Evolutionary conservation across 2,888 invertebrate genomes (phyloP), one percentile per base, ranked within the genome.

Genomic region (Diaprepes abbreviatus): DNA sequence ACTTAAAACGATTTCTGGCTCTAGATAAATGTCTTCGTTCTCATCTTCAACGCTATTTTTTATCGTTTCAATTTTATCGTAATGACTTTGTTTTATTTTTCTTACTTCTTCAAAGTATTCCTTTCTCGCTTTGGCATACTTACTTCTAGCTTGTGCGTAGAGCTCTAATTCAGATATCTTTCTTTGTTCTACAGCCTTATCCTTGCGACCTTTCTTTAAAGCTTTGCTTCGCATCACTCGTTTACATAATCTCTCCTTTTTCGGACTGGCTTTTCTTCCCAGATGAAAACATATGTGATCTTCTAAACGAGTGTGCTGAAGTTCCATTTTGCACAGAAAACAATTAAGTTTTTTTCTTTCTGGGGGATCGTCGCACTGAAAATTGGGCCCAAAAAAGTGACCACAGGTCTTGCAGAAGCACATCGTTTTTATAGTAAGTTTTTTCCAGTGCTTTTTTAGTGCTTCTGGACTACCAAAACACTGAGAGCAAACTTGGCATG

Each of bases 261-360:
- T 24, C 1, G 45, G 24, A 12, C 19, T 14, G 19, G 28, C 9
- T 16, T 7, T 28, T 28, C 28, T 50, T 24, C 24, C 45, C 7
- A 45, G 12, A n/a, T 50, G 62, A 24, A 50, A 62, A 35, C 62
- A 62, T 21, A 45, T 62, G 16, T 62, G 48, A 35, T 45, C 83
- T 81, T 52, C 82, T 78, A 28, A 1, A 4, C 40, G 1, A 10
- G 12, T 21, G 19, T 7, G 40, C 14, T 16, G 3, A 2, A 57
- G 40, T 16, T 16, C 57, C 3, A 38, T 38, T 28, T 36, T 57
- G 28, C 57, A 57, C 1, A 40, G 3, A 24, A 24, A 24, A 24
- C 38, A 57, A 12, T 38, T 38, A 7, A 7, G 7, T 21, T 9
- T 57, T 57, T 57, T 57, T 10, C 19, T 1, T 2, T 40, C 40